Base-by-base conservation (phyloP, 1,140 invertebrate genomes). In the Philopotamus ludificatus region DNA sequence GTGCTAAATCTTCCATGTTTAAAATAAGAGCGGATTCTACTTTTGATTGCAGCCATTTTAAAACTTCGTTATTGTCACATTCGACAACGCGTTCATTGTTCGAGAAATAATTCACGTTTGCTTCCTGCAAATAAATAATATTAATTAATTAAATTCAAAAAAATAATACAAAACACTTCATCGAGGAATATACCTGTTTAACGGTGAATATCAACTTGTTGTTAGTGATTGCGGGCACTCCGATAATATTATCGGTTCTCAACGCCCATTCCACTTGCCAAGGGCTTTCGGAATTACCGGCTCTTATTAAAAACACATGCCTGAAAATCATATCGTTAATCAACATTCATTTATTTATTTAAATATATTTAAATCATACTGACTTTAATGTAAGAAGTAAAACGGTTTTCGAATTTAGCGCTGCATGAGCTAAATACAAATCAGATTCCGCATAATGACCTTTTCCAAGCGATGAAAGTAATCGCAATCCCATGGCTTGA, bases 251-350 rank as follows among this genome's bases (percentile, higher is more conserved):
- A 71, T 90, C 86, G n/a, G 90, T 81, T 66, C 86, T 82, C 3
- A 91, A 81, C 22, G 80, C 79, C 91, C 90, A 92, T 74, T 91
- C 88, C 15, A 90, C 80, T 66, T 88, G 88, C 87, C 90, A 92
- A 1, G 85, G 82, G 47, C 86, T 86, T 83, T 88, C 89, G 23
- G 86, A 77, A 34, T 84, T 82, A 68, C 84, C 85, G 65, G 89
- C 88, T 68, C 90, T 86, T 51, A 91, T 78, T 51, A 90, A 78
- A 73, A 92, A 85, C 59, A 94, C 82, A 75, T 89, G 86, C 68
- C 91, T 92, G 73, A 53, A 79, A 54, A 69, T 1, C 12, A n/a
- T n/a, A n/a, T n/a, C n/a, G n/a, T n/a, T n/a, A n/a, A n/a, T n/a
- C n/a, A n/a, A n/a, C n/a, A 78, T 50, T 77, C 76, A 8, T 66